These are phyloP conservation scores for Magallana gigas DNA, from an alignment of 1,140 invertebrate genomes.

Conservation along the genomic window DNA sequence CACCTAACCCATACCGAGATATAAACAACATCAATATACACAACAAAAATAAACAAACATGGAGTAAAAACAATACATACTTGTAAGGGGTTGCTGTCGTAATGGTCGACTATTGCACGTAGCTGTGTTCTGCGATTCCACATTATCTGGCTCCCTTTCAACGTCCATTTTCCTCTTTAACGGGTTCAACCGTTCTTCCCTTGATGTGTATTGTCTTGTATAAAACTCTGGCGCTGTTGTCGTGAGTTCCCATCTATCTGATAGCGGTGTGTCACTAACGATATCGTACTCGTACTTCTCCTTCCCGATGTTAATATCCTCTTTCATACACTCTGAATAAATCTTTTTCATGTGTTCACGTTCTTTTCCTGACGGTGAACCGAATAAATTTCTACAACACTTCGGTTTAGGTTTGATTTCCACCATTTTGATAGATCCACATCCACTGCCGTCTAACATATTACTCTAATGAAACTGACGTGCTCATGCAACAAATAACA, in stretches of 20 bases:
- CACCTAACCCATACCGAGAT: no score
- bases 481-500: constrained; percentile 1
- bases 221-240: neutral
- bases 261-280: neutral
- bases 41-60: no score
- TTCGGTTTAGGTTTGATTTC: constrained; percentile 22
- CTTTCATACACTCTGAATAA: neutral
- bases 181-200: neutral
- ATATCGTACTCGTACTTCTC: neutral
- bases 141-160: neutral
- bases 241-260: constrained; percentile 3
- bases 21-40: no score
- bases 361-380: neutral
- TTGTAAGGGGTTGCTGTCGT: neutral
- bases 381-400: constrained; percentile 13
- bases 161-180: constrained; percentile 4
- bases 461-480: neutral
- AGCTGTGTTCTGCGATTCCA: neutral
- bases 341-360: neutral
- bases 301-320: neutral
- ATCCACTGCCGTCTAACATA: neutral
- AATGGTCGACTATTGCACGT: constrained; percentile 2
- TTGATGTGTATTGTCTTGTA: neutral
- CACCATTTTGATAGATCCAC: neutral
- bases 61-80: neutral